Evolutionary conservation across 35 echinoderm and acorn worm genomes (phyloP), one percentile per base, ranked within the genome.

Genomic region (Ophioderma brevispina): DNA sequence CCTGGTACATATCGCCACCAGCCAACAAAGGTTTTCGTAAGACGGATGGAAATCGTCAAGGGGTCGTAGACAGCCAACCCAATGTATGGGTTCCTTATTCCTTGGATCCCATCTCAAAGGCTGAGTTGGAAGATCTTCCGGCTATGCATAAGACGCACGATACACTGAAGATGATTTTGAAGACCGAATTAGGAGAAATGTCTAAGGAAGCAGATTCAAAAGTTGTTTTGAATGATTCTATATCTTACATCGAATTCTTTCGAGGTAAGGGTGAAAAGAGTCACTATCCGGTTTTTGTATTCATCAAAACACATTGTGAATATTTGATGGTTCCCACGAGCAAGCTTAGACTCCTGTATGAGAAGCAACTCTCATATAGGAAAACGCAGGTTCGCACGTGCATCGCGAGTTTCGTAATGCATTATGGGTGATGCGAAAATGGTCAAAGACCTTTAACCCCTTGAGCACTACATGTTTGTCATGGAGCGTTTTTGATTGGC

Each of bases 1-100:
- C 59, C 17, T 70, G 59, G 59, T 70, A 70, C 59, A 70, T 70
- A 70, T 70, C 59, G n/a, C 59, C 59, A 70, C 59, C 59, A 18
- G 59, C 59, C 10, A 70, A 70, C 28, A 70, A 25, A 30, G 59
- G 59, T 6, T 8, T 8, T 70, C 1, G 23, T 15, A 70, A 70
- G 28, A 70, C 59, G n/a, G n/a, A 30, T 30, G 59, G 59, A 25
- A 25, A 70, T 25, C 59, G 28, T 25, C 59, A 18, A 70, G 23
- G 10, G 2, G 59, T 70, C 2, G n/a, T 70, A 13, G 59, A 70
- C 59, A 70, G 17, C 15, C 59, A 70, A 25, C 59, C 59, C 4
- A 70, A 30, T 30, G 59, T 70, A 25, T 70, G 59, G 59, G 59
- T 70, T 13, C 59, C 59, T 4, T 70, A 70, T 25, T 15, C 59